Conservation (phyloP, 2,797 vertebrate species). For the Epinephelus awoara region DNA sequence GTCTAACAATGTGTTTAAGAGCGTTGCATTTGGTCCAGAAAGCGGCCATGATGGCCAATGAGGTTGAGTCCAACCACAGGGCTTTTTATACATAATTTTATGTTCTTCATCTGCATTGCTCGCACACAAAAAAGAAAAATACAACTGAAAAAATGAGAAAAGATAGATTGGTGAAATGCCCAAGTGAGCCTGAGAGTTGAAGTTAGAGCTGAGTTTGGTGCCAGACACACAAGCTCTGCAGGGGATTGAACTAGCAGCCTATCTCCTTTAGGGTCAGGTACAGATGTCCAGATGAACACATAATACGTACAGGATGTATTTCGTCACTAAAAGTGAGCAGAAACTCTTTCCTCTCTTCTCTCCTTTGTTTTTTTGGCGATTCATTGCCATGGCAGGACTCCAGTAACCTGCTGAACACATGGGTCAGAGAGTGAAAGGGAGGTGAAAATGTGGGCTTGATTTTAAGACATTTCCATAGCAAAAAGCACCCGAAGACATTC, state of each 20-base stretch:
- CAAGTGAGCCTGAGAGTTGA: constrained; percentile 38
- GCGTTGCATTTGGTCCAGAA: constrained; percentile 7
- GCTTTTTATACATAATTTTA: constrained; percentile 39
- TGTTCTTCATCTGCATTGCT: constrained; percentile 21
- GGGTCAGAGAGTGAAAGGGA: constrained; percentile 32
- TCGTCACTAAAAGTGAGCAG: constrained; percentile 20
- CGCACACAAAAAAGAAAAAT: constrained; percentile 15
- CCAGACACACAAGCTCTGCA: constrained; percentile 10
- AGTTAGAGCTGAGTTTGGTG: constrained; percentile 9
- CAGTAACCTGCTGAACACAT: constrained; percentile 70
- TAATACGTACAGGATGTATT: neutral
- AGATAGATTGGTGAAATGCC: constrained; percentile 43
- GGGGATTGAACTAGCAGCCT: constrained; percentile 6
- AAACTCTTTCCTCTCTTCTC: constrained; percentile 6
- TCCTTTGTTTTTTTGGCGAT: constrained; percentile 29
- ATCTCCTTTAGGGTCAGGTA: neutral
- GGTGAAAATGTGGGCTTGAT: constrained; percentile 38
- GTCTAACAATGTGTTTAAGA: constrained; percentile 19
- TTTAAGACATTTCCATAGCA: constrained; percentile 7
- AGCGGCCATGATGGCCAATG: constrained; percentile 16
- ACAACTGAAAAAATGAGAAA: constrained; percentile 6
- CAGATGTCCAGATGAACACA: neutral
- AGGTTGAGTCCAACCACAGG: constrained; percentile 29
- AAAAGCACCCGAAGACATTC: constrained; percentile 11
- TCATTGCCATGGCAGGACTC: constrained; percentile 52